These are phyloP conservation scores for Lagorchestes hirsutus DNA, from an alignment of 2,797 vertebrate species.

Conservation along the genomic window DNA sequence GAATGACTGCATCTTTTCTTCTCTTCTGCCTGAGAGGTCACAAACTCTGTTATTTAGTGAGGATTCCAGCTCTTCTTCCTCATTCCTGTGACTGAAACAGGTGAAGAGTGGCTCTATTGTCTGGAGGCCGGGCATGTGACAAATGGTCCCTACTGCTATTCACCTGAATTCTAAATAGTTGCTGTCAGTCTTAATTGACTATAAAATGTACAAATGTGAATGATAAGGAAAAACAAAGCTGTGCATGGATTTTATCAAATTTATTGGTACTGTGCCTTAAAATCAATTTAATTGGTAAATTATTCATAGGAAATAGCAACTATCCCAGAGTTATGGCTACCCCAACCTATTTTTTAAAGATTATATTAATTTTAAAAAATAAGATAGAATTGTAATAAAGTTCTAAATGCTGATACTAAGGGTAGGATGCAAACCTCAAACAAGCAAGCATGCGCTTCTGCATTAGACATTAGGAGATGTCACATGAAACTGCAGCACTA, in stretches of 20 bases:
- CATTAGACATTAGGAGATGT: neutral
- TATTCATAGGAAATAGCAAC: conserved; percentile 80
- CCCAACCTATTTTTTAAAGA: conserved; percentile 71
- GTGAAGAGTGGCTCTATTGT: conserved; percentile 68
- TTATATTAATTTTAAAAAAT: conserved; percentile 64
- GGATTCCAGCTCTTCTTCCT: conserved; percentile 27
- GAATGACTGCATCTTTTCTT: conserved; percentile 49
- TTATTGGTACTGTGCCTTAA: conserved; percentile 81
- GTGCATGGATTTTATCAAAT: conserved; percentile 80
- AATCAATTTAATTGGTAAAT: conserved; percentile 84
- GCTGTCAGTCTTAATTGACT: conserved; percentile 82
- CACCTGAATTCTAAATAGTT: conserved; percentile 80
- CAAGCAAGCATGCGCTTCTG: neutral
- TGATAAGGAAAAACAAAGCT: conserved; percentile 82
- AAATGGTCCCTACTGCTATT: conserved; percentile 76
- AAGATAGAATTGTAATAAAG: conserved; percentile 33
- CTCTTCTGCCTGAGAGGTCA: conserved; percentile 32
- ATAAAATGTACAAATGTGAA: conserved; percentile 83
- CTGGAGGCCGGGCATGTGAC: conserved; percentile 75
- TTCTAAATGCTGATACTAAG: conserved; percentile 14
- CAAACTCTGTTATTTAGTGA: conserved; percentile 54
- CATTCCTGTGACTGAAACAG: conserved; percentile 33
- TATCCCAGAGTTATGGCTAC: conserved; percentile 62
- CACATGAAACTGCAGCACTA: neutral
- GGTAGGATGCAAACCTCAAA: neutral